Base-by-base conservation (phyloP, 2,797 vertebrate species). In the Premnoplex brunnescens region DNA sequence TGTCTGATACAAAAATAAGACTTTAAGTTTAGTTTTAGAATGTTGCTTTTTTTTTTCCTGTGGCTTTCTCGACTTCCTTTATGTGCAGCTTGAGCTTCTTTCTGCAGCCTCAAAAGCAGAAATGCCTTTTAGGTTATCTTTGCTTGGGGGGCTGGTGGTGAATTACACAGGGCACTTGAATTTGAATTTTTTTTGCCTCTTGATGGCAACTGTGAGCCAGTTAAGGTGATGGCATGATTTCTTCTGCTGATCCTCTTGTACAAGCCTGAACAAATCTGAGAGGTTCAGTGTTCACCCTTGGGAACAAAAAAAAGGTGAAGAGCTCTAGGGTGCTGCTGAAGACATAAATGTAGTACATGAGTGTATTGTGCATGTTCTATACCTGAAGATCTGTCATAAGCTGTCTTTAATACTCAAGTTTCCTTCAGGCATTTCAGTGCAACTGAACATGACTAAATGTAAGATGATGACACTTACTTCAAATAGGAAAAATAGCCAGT, bases 31-130 rank as follows among this genome's bases (percentile, higher is more conserved):
- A 79, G 64, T 85, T 93, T 81, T 75, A 88, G 64, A 48, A 26
- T 86, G 13, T 19, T 41, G 41, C 16, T 28, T 30, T 82, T 85
- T 85, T 85, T 77, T 77, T 85, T 77, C 77, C 54, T 88, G 94
- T 94, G 94, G 93, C 74, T 95, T 95, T 89, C 22, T 83, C n/a
- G 80, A 68, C 81, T 97, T 96, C 96, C 91, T 94, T 84, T 93
- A 56, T 34, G n/a, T 84, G 66, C 44, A 81, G 46, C 87, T 90
- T 88, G 74, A 67, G 75, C 80, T 86, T 48, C 39, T 75, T 73
- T 89, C 71, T 89, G 85, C 71, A 94, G 51, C 54, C 54, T 88
- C 30, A 81, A 67, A 86, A 91, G 58, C 77, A 90, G 87, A 85
- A 90, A 68, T 62, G 44, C 22, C 6, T 69, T 94, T 78, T 58